Conservation (phyloP, 2,888 invertebrate species). For the Drosophila mimica region DNA sequence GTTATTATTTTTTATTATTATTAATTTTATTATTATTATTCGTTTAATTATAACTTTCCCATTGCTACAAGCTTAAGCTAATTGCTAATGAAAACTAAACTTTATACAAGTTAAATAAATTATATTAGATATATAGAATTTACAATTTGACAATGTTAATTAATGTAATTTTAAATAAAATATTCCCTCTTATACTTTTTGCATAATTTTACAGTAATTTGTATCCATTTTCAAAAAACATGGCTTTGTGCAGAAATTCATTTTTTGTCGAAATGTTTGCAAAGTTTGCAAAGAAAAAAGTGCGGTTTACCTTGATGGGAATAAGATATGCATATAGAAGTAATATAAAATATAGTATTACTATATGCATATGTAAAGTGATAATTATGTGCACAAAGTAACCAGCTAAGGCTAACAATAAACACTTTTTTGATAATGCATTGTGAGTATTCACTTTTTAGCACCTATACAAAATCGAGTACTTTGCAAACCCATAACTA, state of each 20-base stretch:
- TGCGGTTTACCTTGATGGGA: background rate
- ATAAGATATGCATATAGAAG: background rate
- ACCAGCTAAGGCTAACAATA: background rate
- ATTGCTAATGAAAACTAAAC: background rate
- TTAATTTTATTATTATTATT: background rate
- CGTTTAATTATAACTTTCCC: background rate
- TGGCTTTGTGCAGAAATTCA: background rate
- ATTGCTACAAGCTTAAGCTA: background rate
- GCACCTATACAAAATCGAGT: background rate
- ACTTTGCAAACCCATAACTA: background rate
- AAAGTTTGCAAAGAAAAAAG: too few relatives aligned
- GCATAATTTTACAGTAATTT: background rate
- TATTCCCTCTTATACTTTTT: background rate
- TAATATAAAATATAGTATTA: background rate
- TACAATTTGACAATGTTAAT: background rate
- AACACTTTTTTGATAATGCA: background rate
- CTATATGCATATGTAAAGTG: background rate
- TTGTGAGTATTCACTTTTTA: background rate
- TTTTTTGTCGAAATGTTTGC: background rate
- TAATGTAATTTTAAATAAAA: too few relatives aligned
- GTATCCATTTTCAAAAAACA: background rate
- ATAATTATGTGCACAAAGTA: background rate
- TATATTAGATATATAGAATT: background rate
- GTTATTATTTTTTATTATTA: rapidly evolving
- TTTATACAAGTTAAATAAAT: background rate